Evolutionary conservation across 2,113 vertebrate genomes (phyloP), one percentile per base, ranked within the genome.

Genomic region (Sialia sialis): DNA sequence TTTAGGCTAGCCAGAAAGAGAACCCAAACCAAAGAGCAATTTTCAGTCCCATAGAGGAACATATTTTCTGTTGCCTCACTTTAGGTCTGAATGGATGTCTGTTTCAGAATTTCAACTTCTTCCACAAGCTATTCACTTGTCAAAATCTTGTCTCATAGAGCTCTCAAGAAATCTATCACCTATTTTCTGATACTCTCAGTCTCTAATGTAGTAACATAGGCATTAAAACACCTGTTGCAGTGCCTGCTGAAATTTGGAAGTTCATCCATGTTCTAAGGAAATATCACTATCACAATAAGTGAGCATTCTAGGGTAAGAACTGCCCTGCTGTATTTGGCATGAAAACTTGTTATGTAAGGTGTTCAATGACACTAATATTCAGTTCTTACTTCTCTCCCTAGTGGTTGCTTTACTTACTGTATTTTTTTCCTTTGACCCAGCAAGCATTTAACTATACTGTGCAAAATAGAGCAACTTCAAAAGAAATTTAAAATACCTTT

Each of bases 381-480:
- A 36, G 23, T 75, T 74, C 41, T 74, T 83, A 17, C 6, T 16
- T 87, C 49, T 90, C 49, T 95, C 86, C 58, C 48, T 76, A 30
- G 83, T 75, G 60, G 22, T 48, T 87, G 19, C 64, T 67, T 84
- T 72, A 51, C 56, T 66, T 59, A 34, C 22, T 16, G 2, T 56
- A n/a, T 32, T 56, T n/a, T 21, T 48, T 34, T 4, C 27, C 9
- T 89, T 89, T 87, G 51, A 82, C 58, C 11, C 48, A 85, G n/a
- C 12, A 85, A 63, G 15, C 27, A 83, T 85, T 94, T 94, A 76
- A 88, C 75, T 88, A 92, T 54, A 59, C 20, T 64, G 43, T 79
- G 27, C 16, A 72, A 96, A 94, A 39, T 36, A 80, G 54, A 93
- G 14, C 27, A 88, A 29, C 54, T 88, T 93, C 67, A 85, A 94